Base-by-base conservation (phyloP, 2,113 vertebrate species). In the Cololabis saira region DNA sequence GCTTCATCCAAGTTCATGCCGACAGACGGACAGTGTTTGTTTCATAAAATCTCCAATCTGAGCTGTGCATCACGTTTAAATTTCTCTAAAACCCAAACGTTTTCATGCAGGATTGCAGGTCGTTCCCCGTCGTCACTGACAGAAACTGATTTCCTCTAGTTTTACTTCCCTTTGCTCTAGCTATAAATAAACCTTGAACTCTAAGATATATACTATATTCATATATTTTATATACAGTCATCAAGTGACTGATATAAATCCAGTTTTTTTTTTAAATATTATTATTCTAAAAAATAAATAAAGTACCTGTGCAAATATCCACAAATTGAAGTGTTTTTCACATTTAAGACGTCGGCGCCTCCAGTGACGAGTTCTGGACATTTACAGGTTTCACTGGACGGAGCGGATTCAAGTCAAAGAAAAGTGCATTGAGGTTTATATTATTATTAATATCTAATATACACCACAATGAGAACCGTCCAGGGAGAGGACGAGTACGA, bases 291-390 rank as follows among this genome's bases (percentile, higher is more conserved):
- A 93, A 93, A 93, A 93, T 93, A 92, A 93, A 93, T 92, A 89
- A 93, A 92, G 92, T 93, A 93, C 92, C 92, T 93, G 92, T 93
- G 92, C 92, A 93, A 93, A 93, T 93, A 93, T 93, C 90, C 91
- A 93, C 91, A 93, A 92, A 88, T 93, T 74, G 72, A 90, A 92
- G 92, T 93, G 91, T 93, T 91, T 93, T 91, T 93, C 92, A 93
- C 93, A 93, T 93, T 93, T 92, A 93, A 93, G 93, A 92, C 92
- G 92, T 91, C 92, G 90, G 89, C 83, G 78, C 91, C 84, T 87
- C 92, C 89, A 89, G 89, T 93, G 92, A 90, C 89, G 81, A 86
- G 67, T 81, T 87, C 71, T 82, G 80, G 90, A 71, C 81, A 87
- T 82, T 76, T 86, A 86, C 81, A 88, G 83, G 90, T 86, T n/a